These are phyloP conservation scores for Nasonia oneida DNA, from an alignment of 2,888 invertebrate genomes.

Conservation along the genomic window DNA sequence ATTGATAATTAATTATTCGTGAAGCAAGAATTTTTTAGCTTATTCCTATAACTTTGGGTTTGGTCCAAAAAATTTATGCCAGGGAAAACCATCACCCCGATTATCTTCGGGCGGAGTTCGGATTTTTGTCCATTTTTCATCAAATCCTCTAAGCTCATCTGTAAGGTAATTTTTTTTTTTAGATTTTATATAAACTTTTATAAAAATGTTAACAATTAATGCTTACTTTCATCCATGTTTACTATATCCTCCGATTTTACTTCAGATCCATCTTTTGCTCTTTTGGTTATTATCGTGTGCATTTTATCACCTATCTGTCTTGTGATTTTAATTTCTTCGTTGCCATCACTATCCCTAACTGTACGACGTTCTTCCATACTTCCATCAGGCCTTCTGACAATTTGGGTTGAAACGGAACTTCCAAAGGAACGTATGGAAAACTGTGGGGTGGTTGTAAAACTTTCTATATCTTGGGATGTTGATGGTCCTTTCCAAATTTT, in stretches of 20 bases:
- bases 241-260: constrained; percentile 73
- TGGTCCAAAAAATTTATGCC: constrained; percentile 74
- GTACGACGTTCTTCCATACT: constrained; percentile 81
- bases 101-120: constrained; percentile 44
- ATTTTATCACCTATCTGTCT: constrained; percentile 74
- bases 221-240: constrained; percentile 74
- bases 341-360: constrained; percentile 82
- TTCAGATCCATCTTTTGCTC: constrained; percentile 74
- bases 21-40: constrained; percentile 24
- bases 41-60: constrained; percentile 72
- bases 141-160: constrained; percentile 70
- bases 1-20: constrained; percentile 16
- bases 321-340: constrained; percentile 82
- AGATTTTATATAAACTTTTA: background rate
- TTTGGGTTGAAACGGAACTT: constrained; percentile 81
- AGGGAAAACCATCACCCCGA: constrained; percentile 67
- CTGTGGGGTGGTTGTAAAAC: constrained; percentile 69
- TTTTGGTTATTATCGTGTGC: constrained; percentile 71
- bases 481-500: constrained; percentile 71
- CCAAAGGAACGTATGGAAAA: constrained; percentile 76
- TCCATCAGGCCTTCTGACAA: constrained; percentile 82
- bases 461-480: constrained; percentile 70
- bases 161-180: constrained; percentile 46
- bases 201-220: background rate
- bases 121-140: constrained; percentile 65